Base-by-base conservation (phyloP, 2,888 invertebrate genomes). In the Morpho helenor region DNA sequence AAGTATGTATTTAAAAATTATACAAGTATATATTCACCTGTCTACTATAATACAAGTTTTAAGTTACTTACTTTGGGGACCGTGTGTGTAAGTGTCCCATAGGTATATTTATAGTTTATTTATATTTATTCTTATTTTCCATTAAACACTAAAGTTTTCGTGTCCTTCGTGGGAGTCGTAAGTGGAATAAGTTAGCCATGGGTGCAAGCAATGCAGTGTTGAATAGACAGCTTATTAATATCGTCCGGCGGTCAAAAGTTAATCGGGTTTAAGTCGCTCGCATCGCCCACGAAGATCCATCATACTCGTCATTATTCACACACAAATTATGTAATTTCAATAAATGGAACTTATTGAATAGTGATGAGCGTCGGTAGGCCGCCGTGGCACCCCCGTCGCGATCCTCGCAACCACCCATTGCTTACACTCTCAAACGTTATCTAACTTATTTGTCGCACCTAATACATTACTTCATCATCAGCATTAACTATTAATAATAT, bases 281-380 rank as follows among this genome's bases (percentile, higher is more conserved):
- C 79, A 86, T 88, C 88, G 88, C 90, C 90, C 87, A 89, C 87
- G 87, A 88, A 86, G 88, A 89, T 90, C 84, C 87, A 90, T 89
- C 90, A 89, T 87, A 88, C 79, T 87, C 87, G 87, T 89, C 89
- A 90, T 90, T 86, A 90, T 90, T 90, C 90, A 90, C 90, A 89
- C 86, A 90, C 89, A 88, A 89, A 90, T 90, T 90, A 89, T 88
- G 86, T 90, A 89, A 90, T 89, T 90, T 89, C 89, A 89, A 90
- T 89, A 89, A 90, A 90, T 88, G 87, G 81, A 83, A 80, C 87
- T 86, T 90, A 89, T 90, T 89, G 89, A 89, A 90, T 89, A 88
- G 89, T 82, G 88, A 88, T 90, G 90, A 89, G 85, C 84, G 88
- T 83, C 84, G 82, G 87, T 87, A 87, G 87, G 87, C 86, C 76